A percentile compares a stretch with the other conserved stretches of the same genome.
Evolutionary conservation across 2,113 vertebrate species (phyloP).

Genomic region (Notothenia rossii): DNA sequence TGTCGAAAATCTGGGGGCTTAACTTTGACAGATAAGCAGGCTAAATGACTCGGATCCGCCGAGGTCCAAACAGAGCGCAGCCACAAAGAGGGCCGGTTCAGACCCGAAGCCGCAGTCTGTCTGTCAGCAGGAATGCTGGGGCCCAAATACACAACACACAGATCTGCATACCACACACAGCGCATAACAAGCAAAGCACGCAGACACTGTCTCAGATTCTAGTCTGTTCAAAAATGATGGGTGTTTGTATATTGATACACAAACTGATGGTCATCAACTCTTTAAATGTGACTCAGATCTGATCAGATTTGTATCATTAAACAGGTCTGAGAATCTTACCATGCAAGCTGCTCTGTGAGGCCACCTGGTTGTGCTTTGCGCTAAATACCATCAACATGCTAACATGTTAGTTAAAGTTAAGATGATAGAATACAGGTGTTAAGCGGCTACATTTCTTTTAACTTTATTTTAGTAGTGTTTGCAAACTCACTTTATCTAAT

Average conservation of each 20-base stretch:
- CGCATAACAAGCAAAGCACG: background rate
- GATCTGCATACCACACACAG: conserved; percentile 29
- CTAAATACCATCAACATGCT: no score
- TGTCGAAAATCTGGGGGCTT: conserved; percentile 46
- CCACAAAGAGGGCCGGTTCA: conserved; percentile 67
- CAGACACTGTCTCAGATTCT: background rate
- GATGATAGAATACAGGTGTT: no score
- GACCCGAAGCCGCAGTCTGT: conserved; percentile 57
- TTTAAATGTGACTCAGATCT: background rate
- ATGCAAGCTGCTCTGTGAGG: background rate
- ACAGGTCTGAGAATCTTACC: background rate
- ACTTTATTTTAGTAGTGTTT: no score
- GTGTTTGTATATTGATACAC: background rate
- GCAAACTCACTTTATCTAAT: no score
- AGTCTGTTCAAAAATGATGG: background rate
- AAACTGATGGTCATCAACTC: background rate
- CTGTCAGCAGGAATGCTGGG: conserved; percentile 77
- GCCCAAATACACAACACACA: conserved; percentile 32
- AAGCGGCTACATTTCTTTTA: no score
- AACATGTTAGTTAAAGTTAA: no score
- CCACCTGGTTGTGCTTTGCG: no score
- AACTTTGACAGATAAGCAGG: background rate
- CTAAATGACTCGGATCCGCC: conserved; percentile 50
- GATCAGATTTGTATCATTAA: background rate
- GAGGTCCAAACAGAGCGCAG: conserved; percentile 65